Base-by-base conservation (phyloP, 2,888 invertebrate species). In the Lasioglossum morio region DNA sequence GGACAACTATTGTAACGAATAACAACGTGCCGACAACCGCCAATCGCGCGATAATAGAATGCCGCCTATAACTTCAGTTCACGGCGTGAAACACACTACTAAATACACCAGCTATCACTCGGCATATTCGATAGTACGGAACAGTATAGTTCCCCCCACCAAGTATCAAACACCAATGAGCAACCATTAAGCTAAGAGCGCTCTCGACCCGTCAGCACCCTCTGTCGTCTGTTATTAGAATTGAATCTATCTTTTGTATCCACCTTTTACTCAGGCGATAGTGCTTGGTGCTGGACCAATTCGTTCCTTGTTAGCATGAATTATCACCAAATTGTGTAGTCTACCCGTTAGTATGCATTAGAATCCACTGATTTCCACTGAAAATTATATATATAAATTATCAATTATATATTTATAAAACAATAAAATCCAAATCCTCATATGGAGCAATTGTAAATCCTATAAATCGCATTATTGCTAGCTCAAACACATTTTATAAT, bases 41-140 rank as follows among this genome's bases (percentile, higher is more conserved):
- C 37, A 34, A 91, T 90, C 89, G 91, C 91, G 92, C 89, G 92
- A 93, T 63, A 70, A 79, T 81, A 81, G 60, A 79, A 79, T 70
- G 73, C 79, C 30, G 46, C 34, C 76, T 34, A 81, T 84, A 72
- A 76, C 76, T 82, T 85, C 82, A 43, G 66, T 76, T 27, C 79
- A 79, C 85, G 73, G 74, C 76, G 79, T 75, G 75, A 79, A 74
- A 76, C 78, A 82, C 60, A 84, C 70, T 70, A 70, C 37, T 37
- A 82, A 85, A 90, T 89, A 91, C 92, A 93, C 94, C 94, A 95
- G 94, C 94, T 95, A 94, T 94, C 94, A 94, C 93, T 92, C 92
- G 91, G 91, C 93, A 93, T 93, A 94, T 93, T 93, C 93, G 92
- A 93, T 93, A 93, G 91, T 88, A 91, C 77, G 89, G 92, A 92